Percentiles rank a stretch among this genome's conserved stretches.
Evolutionary conservation across 37 sponge, comb jelly and placozoan species (phyloP).

Genomic region (Ianthella basta): DNA sequence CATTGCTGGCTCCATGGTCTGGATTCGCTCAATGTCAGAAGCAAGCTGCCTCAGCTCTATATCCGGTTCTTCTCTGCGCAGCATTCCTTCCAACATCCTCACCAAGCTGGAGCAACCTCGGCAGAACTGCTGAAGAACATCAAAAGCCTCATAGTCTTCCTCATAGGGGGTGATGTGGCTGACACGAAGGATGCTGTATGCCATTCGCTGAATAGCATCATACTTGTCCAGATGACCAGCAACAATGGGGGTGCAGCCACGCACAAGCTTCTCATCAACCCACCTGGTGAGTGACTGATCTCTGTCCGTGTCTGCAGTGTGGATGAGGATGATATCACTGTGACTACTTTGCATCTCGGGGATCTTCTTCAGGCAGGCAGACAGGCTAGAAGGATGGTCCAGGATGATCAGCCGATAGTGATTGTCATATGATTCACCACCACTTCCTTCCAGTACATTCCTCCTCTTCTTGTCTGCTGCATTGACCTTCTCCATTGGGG

Average conservation of each 20-base stretch:
- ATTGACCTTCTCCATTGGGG: not conserved
- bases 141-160: constrained; percentile 17
- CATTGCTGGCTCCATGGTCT: too few species aligned
- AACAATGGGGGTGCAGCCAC: constrained; percentile 13
- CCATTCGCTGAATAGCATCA: constrained; percentile 14
- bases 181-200: constrained; percentile 1
- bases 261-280: constrained; percentile 10
- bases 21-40: not conserved
- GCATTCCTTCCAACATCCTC: constrained; percentile 23
- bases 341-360: constrained; percentile 14
- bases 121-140: not conserved
- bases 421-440: not conserved
- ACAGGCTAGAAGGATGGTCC: constrained; percentile 12
- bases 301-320: constrained; percentile 1
- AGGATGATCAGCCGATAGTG: not conserved
- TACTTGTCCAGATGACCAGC: constrained; percentile 23
- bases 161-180: constrained; percentile 1
- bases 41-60: not conserved
- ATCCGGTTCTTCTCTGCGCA: not conserved
- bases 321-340: constrained; percentile 35
- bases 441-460: not conserved
- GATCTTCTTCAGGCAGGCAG: not conserved
- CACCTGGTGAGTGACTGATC: constrained; percentile 11
- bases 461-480: not conserved
- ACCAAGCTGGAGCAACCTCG: constrained; percentile 2